Percentiles rank a stretch among this genome's conserved stretches.
phyloP scores from a whole-genome alignment of 2,888 invertebrate genomes.

The Julus scanicus region DNA sequence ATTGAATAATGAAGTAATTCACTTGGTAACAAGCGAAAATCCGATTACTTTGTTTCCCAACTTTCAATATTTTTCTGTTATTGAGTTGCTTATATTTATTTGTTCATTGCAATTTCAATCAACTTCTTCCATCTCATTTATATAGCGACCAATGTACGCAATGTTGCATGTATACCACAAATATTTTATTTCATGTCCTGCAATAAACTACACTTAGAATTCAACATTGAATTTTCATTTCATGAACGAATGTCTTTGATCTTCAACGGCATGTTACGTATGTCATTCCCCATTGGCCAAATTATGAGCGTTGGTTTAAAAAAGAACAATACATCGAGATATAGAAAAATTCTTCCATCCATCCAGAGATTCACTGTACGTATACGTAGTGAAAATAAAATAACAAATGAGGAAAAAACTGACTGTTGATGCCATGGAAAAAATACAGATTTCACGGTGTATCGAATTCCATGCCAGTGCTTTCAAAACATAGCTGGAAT shows the following conservation, averaged over 20 bases:
- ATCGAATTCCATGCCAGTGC: conserved; percentile 14
- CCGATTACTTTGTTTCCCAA: too few relatives aligned
- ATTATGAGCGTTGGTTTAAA: neutral
- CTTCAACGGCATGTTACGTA: neutral
- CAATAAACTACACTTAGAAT: neutral
- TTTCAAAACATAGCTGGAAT: neutral
- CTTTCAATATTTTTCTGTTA: too few relatives aligned
- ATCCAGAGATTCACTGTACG: neutral
- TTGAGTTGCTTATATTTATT: too few relatives aligned
- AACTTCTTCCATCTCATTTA: neutral
- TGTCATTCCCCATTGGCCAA: neutral
- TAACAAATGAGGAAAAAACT: conserved; percentile 8
- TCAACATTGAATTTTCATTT: neutral
- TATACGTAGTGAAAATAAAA: neutral
- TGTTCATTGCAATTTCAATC: too few relatives aligned
- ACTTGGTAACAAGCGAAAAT: too few relatives aligned
- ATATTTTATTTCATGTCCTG: neutral
- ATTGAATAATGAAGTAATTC: too few relatives aligned
- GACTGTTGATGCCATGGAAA: neutral
- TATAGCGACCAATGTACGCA: neutral
- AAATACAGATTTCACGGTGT: neutral
- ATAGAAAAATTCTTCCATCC: neutral
- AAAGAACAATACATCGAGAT: neutral
- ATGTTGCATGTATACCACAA: neutral
- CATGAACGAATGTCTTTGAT: neutral